A percentile compares a stretch with the other conserved stretches of the same genome.
Conservation (phyloP, 1,140 invertebrate genomes). For the Metaphire vulgaris region DNA sequence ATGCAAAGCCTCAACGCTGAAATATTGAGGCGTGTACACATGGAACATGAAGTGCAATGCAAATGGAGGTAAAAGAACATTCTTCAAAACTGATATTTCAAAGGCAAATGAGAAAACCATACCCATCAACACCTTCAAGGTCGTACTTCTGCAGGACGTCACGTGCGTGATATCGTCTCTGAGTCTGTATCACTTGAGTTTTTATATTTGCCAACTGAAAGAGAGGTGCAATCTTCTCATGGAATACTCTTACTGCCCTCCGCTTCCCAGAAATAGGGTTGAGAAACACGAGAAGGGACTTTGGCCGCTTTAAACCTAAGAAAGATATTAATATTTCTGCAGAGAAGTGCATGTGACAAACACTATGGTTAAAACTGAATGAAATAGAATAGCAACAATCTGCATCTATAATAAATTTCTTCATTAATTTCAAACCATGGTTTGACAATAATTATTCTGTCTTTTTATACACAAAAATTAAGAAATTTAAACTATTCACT, state of each 20-base stretch:
- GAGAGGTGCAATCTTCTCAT: constrained; percentile 62
- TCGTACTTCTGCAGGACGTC: background rate
- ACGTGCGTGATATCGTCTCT: background rate
- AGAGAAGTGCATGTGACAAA: background rate
- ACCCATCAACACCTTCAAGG: background rate
- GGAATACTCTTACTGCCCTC: constrained; percentile 66
- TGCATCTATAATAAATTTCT: no score
- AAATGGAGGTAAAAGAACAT: no score
- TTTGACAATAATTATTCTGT: background rate
- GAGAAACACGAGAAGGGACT: constrained; percentile 68
- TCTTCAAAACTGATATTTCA: no score
- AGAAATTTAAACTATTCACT: no score
- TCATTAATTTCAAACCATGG: background rate
- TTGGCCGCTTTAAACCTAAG: constrained; percentile 56
- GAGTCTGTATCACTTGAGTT: constrained; percentile 46
- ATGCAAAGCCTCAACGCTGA: no score
- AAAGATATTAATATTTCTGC: constrained; percentile 7
- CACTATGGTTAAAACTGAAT: background rate
- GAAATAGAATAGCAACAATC: background rate
- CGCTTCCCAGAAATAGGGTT: constrained; percentile 79
- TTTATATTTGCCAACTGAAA: constrained; percentile 67
- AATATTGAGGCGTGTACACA: no score
- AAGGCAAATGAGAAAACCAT: no score
- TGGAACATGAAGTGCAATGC: background rate
- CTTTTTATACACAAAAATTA: no score